Conservation (phyloP, 2,888 invertebrate species). For the Drosophila villosipedis region DNA sequence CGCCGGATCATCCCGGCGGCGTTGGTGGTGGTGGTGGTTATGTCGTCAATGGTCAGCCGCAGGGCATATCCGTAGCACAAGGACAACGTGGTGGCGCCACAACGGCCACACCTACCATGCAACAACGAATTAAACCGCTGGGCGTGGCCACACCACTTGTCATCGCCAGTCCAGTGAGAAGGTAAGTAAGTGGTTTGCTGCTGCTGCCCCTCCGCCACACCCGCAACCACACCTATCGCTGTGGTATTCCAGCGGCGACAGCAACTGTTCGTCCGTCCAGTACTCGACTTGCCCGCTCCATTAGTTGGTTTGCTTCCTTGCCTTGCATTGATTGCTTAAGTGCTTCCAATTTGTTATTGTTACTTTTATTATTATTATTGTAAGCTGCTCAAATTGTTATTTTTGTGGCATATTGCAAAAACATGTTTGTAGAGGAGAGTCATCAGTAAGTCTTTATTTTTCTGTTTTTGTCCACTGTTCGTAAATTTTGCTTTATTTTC, state of each 20-base stretch:
- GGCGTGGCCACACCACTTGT: slow-evolving; percentile 95
- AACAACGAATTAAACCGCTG: slow-evolving; percentile 94
- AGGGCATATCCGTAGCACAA: slow-evolving; percentile 85
- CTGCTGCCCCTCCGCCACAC: neutral
- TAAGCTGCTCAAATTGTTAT: slow-evolving; percentile 5
- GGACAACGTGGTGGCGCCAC: slow-evolving; percentile 85
- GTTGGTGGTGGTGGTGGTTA: slow-evolving; percentile 66
- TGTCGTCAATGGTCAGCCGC: slow-evolving; percentile 66
- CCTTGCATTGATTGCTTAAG: neutral
- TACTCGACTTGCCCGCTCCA: slow-evolving; percentile 5
- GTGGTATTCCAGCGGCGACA: neutral
- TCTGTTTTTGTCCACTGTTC: neutral
- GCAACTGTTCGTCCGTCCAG: neutral
- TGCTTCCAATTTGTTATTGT: slow-evolving; percentile 15
- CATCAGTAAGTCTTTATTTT: neutral
- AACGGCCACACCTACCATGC: slow-evolving; percentile 92
- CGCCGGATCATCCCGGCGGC: slow-evolving; percentile 87
- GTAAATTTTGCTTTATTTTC: slow-evolving; percentile 11
- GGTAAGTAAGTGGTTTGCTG: slow-evolving; percentile 88
- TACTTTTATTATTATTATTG: neutral
- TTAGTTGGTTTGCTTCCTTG: slow-evolving; percentile 4
- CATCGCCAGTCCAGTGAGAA: slow-evolving; percentile 94
- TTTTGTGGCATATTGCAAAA: neutral
- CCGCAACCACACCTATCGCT: neutral
- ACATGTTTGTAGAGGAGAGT: neutral